Base-by-base conservation (phyloP, 1,140 invertebrate genomes). In the Leptopilina clavipes region DNA sequence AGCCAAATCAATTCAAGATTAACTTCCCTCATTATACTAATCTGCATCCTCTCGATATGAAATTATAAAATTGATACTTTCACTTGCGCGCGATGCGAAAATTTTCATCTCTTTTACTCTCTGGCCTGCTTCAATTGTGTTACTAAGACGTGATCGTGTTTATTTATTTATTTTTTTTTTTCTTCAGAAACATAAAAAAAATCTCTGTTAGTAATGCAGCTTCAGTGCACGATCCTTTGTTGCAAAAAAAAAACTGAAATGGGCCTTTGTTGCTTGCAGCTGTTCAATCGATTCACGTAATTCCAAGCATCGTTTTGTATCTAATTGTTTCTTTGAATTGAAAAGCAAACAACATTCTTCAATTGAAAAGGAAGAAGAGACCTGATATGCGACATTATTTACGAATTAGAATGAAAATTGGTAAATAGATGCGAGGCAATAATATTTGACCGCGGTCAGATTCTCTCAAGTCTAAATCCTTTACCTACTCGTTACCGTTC, bases 291-390 rank as follows among this genome's bases (percentile, higher is more conserved):
- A 65, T 65, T 65, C 59, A 65, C 25, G 25, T 65, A 65, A 65
- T 65, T 65, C 59, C 59, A 65, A 65, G 59, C 59, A 65, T 65
- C 59, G 59, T 65, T 65, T 65, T 65, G 59, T 65, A 65, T 65
- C 59, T 65, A 65, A 65, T 65, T 65, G 59, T n/a, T 65, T 65
- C 59, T 65, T 65, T 65, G 59, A 65, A 65, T 65, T 37, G 59
- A 65, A 25, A 65, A 65, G 25, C 25, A 65, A 25, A 37, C 59
- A 65, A 65, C 59, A 65, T 65, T 65, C 59, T 65, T 65, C 5
- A 59, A 59, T 10, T 22, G 11, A 22, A 22, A 59, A 59, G n/a
- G n/a, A n/a, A n/a, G n/a, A n/a, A n/a, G n/a, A n/a, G n/a, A n/a
- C n/a, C n/a, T n/a, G n/a, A n/a, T n/a, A n/a, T n/a, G n/a, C n/a